These are phyloP conservation scores for Microchrysa polita DNA, from an alignment of 2,888 invertebrate species.

Conservation along the genomic window DNA sequence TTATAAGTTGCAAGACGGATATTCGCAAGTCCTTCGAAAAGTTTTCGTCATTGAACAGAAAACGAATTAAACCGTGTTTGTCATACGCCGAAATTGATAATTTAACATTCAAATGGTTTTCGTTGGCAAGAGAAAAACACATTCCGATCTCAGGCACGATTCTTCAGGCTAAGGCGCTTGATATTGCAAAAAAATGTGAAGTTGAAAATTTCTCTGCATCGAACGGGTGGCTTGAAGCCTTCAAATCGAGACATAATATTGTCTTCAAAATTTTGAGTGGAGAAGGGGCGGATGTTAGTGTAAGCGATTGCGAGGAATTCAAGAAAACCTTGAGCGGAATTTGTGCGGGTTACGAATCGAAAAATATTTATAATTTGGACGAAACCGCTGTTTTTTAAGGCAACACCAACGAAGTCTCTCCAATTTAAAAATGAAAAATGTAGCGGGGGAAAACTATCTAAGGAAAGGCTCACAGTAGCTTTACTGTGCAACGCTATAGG, in stretches of 20 bases:
- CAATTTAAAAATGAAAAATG: background rate
- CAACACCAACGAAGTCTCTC: background rate
- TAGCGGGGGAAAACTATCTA: background rate
- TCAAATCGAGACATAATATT: background rate
- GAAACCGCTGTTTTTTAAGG: slow-evolving; percentile 6
- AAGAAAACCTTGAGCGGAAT: background rate
- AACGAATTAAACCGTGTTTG: background rate
- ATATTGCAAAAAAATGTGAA: background rate
- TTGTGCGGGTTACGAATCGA: background rate
- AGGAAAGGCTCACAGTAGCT: background rate
- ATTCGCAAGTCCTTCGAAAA: background rate
- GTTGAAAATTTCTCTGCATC: background rate
- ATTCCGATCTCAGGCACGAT: background rate
- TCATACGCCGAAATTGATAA: background rate
- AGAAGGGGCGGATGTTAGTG: background rate
- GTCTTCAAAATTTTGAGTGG: background rate
- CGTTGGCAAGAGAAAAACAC: background rate
- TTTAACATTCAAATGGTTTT: background rate
- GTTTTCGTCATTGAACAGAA: background rate
- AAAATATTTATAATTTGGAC: background rate
- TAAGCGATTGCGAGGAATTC: background rate
- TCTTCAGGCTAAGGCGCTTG: background rate
- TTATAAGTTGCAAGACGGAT: background rate
- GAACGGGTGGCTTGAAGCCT: slow-evolving; percentile 4
- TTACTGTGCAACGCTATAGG: background rate